Evolutionary conservation across 2,888 invertebrate species (phyloP).

Genomic region (Pachydiplax longipennis): DNA sequence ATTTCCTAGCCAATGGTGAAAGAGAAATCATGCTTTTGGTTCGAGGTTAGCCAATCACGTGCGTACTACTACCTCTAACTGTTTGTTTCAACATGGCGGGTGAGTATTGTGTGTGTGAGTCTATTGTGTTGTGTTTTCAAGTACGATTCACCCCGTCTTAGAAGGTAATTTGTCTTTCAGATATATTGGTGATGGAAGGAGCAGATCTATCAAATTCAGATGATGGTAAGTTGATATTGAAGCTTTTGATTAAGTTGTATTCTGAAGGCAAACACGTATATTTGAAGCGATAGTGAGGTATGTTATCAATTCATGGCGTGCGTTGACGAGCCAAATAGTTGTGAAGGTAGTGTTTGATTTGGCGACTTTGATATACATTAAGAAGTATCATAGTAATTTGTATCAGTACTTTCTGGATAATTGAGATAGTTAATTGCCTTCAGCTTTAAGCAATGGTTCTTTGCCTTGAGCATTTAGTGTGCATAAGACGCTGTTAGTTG

Average conservation of each 20-base stretch:
- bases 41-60: conserved; percentile 45
- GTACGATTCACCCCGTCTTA: conserved; percentile 2
- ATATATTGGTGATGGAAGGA: conserved; percentile 41
- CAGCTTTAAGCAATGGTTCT: background rate
- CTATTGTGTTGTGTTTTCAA: conserved; percentile 39
- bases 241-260: background rate
- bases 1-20: conserved; percentile 16
- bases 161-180: conserved; percentile 43
- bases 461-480: conserved; percentile 25
- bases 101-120: conserved; percentile 45
- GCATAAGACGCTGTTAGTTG: background rate
- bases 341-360: background rate
- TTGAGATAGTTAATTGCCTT: background rate
- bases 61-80: conserved; percentile 41
- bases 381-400: background rate
- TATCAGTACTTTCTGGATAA: background rate
- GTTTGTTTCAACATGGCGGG: conserved; percentile 49
- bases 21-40: conserved; percentile 35
- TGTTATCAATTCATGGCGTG: conserved; percentile 46
- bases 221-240: conserved; percentile 5
- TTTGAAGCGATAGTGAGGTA: conserved; percentile 11
- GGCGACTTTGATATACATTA: background rate
- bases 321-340: background rate
- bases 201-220: conserved; percentile 45
- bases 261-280: background rate